Evolutionary conservation across 2,113 vertebrate genomes (phyloP).

Genomic region (Prolemur simus): DNA sequence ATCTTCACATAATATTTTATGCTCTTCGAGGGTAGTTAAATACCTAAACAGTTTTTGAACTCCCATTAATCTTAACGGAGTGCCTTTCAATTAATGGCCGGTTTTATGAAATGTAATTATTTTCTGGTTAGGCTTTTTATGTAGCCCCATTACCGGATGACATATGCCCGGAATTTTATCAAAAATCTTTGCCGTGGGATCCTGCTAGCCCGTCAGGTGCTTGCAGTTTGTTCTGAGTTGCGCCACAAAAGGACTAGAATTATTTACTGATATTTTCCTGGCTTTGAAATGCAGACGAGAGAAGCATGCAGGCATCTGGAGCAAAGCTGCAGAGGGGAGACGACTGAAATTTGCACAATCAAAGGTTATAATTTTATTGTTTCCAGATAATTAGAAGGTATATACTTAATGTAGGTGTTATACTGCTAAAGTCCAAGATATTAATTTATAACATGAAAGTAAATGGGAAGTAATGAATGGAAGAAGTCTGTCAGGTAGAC

Average conservation of each 20-base stretch:
- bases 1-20: not conserved
- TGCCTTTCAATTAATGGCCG: conserved; percentile 29
- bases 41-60: not conserved
- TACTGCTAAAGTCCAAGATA: not conserved
- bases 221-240: not conserved
- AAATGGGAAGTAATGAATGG: not conserved
- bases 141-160: conserved; percentile 6
- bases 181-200: not conserved
- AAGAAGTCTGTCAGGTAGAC: not conserved
- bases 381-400: not conserved
- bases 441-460: not conserved
- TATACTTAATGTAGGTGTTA: not conserved
- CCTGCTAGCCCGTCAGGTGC: not conserved
- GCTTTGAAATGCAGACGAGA: not conserved
- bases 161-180: not conserved
- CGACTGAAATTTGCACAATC: not conserved
- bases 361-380: not conserved
- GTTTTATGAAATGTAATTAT: conserved; percentile 42
- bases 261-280: conserved; percentile 11
- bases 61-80: not conserved
- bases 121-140: conserved; percentile 25
- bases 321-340: not conserved
- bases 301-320: not conserved
- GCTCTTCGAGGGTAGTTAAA: not conserved
- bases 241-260: not conserved